Base-by-base conservation (phyloP, 2,113 vertebrate species). In the Verasper variegatus region DNA sequence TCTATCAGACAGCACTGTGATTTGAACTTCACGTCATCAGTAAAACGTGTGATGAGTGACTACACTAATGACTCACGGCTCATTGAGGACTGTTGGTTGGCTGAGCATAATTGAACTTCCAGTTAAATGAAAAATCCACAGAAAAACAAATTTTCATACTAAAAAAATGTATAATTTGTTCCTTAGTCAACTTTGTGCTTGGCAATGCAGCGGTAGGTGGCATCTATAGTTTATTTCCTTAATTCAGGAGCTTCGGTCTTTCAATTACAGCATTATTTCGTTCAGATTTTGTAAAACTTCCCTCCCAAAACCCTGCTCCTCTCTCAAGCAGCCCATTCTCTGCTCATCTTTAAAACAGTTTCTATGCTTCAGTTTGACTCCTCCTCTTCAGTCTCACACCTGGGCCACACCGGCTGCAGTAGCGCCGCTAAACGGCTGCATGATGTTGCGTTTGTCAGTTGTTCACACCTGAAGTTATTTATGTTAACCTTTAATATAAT, bases 21-120 rank as follows among this genome's bases (percentile, higher is more conserved):
- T 78, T 70, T 75, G 64, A 55, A 76, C 31, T 64, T 81, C n/a
- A 78, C 9, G 52, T 76, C 70, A 64, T 54, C 60, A 56, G 40
- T 67, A 70, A 72, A 74, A 65, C 47, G 1, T 74, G 59, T 37
- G 67, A 67, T 37, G 67, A 67, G 68, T 54, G 51, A 73, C 42
- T 64, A 37, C 56, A 60, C 37, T 55, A 68, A 82, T 2, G 20
- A 49, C 49, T 2, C 23, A 60, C 10, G 35, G 68, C 57, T 75
- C 42, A 73, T 56, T 70, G 37, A 35, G n/a, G 31, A 52, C 51
- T 23, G 12, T 21, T 51, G 15, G 52, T 52, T 31, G 54, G 31
- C 45, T 58, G n/a, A 78, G 40, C 10, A 56, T 17, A 51, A 58
- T 58, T 63, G 65, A 64, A 9, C n/a, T 31, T 67, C 13, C 14